Evolutionary conservation across 1,140 invertebrate species (phyloP).

Genomic region (Bombus balteatus): DNA sequence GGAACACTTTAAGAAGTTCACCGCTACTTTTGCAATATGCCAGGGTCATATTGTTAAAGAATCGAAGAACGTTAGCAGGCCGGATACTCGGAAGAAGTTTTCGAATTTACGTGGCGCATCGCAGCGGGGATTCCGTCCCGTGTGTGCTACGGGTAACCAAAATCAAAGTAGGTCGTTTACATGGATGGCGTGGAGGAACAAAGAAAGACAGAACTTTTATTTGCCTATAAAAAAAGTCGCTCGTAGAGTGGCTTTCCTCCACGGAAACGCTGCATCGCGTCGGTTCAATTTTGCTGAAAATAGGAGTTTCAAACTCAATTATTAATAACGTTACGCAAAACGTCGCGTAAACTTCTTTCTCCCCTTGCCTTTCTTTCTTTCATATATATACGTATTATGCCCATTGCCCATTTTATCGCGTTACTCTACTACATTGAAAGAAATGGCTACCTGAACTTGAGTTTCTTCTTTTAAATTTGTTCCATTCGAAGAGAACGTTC

Average conservation of each 20-base stretch:
- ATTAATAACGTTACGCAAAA: constrained; percentile 22
- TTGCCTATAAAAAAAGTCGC: constrained; percentile 45
- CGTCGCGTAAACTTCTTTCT: background rate
- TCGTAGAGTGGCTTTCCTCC: background rate
- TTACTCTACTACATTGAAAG: background rate
- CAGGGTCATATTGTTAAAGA: constrained; percentile 41
- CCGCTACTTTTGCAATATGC: constrained; percentile 47
- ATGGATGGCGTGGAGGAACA: constrained; percentile 19
- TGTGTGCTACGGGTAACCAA: constrained; percentile 22
- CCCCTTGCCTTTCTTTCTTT: background rate
- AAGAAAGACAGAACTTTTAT: constrained; percentile 69
- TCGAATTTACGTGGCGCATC: constrained; percentile 47
- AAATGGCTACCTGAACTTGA: background rate
- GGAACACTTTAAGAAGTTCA: constrained; percentile 35
- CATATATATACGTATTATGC: background rate
- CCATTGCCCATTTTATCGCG: too few relatives aligned
- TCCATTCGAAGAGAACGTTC: background rate
- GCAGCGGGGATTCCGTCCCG: background rate
- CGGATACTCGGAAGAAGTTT: constrained; percentile 39
- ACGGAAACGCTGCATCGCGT: background rate
- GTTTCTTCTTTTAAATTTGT: background rate
- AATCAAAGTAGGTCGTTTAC: constrained; percentile 59
- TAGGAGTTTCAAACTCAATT: constrained; percentile 15
- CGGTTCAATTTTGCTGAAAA: constrained; percentile 2
- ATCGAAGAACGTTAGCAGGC: constrained; percentile 47